A percentile compares a stretch with the other conserved stretches of the same genome.
phyloP scores from a whole-genome alignment of 2,113 vertebrate species.

The Hydrolagus affinis region DNA sequence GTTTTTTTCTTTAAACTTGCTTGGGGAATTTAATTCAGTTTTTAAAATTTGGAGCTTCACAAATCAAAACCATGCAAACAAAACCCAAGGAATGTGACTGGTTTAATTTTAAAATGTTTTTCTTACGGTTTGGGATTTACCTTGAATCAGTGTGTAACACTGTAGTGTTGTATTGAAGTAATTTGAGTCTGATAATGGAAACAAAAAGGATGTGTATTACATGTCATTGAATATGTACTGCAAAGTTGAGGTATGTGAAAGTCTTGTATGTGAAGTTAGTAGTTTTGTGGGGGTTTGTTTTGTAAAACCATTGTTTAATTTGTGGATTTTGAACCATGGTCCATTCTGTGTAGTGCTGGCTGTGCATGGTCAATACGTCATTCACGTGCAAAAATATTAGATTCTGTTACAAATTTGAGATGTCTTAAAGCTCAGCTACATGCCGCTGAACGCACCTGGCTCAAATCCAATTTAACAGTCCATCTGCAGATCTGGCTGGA shows the following conservation, averaged over 20 bases:
- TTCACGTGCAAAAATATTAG: constrained; percentile 43
- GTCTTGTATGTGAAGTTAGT: constrained; percentile 52
- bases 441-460: no score
- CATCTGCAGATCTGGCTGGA: no score
- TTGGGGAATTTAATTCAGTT: constrained; percentile 30
- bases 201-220: constrained; percentile 42
- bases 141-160: constrained; percentile 47
- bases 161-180: constrained; percentile 39
- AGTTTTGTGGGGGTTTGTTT: constrained; percentile 49
- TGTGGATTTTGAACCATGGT: constrained; percentile 50
- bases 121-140: constrained; percentile 47
- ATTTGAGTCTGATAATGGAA: constrained; percentile 36
- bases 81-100: constrained; percentile 36
- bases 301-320: constrained; percentile 49
- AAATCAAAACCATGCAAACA: constrained; percentile 21
- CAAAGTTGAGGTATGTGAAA: constrained; percentile 50
- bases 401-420: constrained; percentile 61
- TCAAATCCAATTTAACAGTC: no score
- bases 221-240: constrained; percentile 47
- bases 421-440: constrained; percentile 48
- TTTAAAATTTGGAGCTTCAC: constrained; percentile 27
- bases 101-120: constrained; percentile 45
- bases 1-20: constrained; percentile 34
- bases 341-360: constrained; percentile 57
- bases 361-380: constrained; percentile 53